Percentiles rank a stretch among this genome's conserved stretches.
Evolutionary conservation across 2,797 vertebrate species (phyloP).

Genomic region (Oceanodroma leucorhoa): DNA sequence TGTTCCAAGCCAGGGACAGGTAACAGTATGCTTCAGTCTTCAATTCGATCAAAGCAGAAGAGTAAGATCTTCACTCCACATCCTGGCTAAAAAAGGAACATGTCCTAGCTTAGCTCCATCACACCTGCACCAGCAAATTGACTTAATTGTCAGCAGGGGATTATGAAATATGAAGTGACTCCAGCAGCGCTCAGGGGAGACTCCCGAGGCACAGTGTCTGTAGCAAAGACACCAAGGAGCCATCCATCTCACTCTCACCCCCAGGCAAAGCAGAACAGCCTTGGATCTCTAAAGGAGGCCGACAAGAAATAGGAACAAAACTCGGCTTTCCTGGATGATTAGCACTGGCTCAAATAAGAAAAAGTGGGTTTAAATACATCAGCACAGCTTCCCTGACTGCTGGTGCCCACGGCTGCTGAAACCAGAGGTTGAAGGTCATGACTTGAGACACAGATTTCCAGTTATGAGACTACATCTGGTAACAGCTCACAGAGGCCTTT

Average conservation of each 20-base stretch:
- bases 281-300: neutral
- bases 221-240: conserved; percentile 22
- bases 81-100: conserved; percentile 10
- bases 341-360: neutral
- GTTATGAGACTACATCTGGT: neutral
- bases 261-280: conserved; percentile 8
- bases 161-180: conserved; percentile 60
- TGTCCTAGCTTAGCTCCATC: conserved; percentile 64
- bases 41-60: neutral
- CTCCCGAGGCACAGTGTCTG: neutral
- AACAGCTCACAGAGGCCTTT: neutral
- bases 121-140: conserved; percentile 52
- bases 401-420: neutral
- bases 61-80: neutral
- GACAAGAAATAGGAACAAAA: neutral
- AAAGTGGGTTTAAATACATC: neutral
- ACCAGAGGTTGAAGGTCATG: neutral
- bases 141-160: conserved; percentile 62
- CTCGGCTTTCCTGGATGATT: neutral
- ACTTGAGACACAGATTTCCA: neutral
- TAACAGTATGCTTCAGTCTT: neutral
- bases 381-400: neutral
- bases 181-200: neutral
- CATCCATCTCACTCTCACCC: conserved; percentile 22
- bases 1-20: neutral